phyloP scores from a whole-genome alignment of 2,113 vertebrate genomes.

The Mesoclemmys tuberculata region DNA sequence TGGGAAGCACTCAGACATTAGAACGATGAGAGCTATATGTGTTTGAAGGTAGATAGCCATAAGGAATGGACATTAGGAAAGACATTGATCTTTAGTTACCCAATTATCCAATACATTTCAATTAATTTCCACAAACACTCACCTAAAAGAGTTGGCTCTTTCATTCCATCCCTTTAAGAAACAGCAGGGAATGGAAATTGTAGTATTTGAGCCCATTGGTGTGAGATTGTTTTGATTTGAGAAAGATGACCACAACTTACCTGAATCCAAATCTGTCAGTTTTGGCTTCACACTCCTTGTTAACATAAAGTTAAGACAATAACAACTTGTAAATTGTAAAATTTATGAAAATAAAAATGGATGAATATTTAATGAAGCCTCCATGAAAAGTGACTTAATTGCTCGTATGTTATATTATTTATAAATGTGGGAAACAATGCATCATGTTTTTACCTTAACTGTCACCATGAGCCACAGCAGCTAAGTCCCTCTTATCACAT shows the following conservation, averaged over 20 bases:
- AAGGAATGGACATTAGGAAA: neutral
- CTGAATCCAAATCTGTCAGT: constrained; percentile 31
- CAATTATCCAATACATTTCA: neutral
- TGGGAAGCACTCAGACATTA: neutral
- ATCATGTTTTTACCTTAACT: constrained; percentile 49
- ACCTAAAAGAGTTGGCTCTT: neutral
- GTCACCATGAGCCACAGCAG: neutral
- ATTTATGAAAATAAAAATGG: constrained; percentile 78
- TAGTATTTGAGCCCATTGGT: neutral
- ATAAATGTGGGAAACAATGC: constrained; percentile 55
- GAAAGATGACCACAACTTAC: neutral
- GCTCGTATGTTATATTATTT: constrained; percentile 52
- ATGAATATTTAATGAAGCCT: constrained; percentile 72
- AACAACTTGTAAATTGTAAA: constrained; percentile 78
- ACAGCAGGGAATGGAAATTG: neutral
- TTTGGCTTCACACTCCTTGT: constrained; percentile 40
- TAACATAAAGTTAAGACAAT: constrained; percentile 66
- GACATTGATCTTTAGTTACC: neutral
- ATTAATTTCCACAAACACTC: neutral
- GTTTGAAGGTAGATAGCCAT: neutral
- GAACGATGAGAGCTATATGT: neutral
- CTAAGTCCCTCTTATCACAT: neutral
- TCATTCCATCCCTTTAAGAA: neutral
- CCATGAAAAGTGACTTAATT: constrained; percentile 71
- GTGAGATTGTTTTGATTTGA: neutral